Conservation (phyloP, 2,888 invertebrate species). For the Osmoderma eremita region DNA sequence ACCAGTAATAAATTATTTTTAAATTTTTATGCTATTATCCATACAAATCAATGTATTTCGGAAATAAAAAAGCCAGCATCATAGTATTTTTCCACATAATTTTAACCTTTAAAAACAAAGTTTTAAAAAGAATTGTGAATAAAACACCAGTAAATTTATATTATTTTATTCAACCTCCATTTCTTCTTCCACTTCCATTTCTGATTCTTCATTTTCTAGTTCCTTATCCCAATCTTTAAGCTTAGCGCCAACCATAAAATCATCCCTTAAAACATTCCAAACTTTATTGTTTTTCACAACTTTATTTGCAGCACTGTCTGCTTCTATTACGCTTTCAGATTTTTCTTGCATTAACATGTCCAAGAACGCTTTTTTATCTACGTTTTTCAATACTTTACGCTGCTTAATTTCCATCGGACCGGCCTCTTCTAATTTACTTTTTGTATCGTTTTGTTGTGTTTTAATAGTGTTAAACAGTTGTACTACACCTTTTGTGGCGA, state of each 20-base stretch:
- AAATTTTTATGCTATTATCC: too few species aligned
- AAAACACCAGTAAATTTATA: background rate
- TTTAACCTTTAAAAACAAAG: too few species aligned
- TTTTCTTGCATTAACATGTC: slow-evolving; percentile 81
- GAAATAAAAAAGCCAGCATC: too few species aligned
- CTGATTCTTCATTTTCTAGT: slow-evolving; percentile 61
- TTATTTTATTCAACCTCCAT: slow-evolving; percentile 44
- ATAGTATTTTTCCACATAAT: too few species aligned
- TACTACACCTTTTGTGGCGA: slow-evolving; percentile 92
- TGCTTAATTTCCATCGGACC: slow-evolving; percentile 81
- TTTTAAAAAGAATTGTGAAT: background rate
- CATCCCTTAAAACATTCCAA: slow-evolving; percentile 79
- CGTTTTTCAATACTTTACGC: slow-evolving; percentile 79
- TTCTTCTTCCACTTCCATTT: slow-evolving; percentile 54
- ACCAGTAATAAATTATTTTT: too few species aligned
- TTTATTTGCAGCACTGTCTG: slow-evolving; percentile 63
- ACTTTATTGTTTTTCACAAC: slow-evolving; percentile 55
- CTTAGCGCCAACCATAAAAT: slow-evolving; percentile 89
- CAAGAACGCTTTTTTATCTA: slow-evolving; percentile 80
- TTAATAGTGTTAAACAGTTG: slow-evolving; percentile 92
- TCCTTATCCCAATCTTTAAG: slow-evolving; percentile 94
- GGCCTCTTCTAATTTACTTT: slow-evolving; percentile 74
- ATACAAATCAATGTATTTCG: too few species aligned
- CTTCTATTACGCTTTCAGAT: slow-evolving; percentile 63
- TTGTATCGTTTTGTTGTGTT: slow-evolving; percentile 83